A percentile compares a stretch with the other conserved stretches of the same genome.
These are phyloP conservation scores for Palythoa heliodiscus DNA, from an alignment of 92 coral and sea anemone species.

Conservation along the genomic window DNA sequence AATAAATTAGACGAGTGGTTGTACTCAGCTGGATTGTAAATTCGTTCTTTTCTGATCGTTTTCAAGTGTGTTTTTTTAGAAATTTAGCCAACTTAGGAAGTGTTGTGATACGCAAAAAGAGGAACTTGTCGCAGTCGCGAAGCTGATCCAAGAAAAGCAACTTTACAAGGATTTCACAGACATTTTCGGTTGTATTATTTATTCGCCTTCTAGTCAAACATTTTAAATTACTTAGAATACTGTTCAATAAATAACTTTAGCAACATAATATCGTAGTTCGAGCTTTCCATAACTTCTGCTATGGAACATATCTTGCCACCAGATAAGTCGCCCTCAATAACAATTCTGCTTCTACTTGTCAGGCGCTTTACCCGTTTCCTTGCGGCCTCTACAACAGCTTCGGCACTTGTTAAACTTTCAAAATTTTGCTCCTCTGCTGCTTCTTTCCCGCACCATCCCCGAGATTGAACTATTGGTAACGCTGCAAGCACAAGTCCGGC, in stretches of 20 bases:
- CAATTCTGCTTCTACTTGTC: not conserved
- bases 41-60: no score
- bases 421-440: not conserved
- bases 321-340: not conserved
- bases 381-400: no score
- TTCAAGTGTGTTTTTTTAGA: not conserved
- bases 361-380: not conserved
- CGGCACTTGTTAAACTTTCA: not conserved
- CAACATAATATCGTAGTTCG: not conserved
- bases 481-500: no score
- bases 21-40: no score
- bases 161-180: not conserved
- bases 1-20: no score
- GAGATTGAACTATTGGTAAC: not conserved
- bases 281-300: constrained; percentile 14
- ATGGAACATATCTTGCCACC: constrained; percentile 16
- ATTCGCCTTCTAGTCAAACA: not conserved
- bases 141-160: not conserved
- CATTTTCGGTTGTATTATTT: not conserved
- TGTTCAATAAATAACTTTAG: not conserved
- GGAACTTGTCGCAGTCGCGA: not conserved
- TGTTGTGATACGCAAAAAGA: not conserved
- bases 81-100: not conserved
- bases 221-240: not conserved
- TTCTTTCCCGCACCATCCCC: not conserved